Evolutionary conservation across 2,797 vertebrate species (phyloP).

Genomic region (Trachurus trachurus): DNA sequence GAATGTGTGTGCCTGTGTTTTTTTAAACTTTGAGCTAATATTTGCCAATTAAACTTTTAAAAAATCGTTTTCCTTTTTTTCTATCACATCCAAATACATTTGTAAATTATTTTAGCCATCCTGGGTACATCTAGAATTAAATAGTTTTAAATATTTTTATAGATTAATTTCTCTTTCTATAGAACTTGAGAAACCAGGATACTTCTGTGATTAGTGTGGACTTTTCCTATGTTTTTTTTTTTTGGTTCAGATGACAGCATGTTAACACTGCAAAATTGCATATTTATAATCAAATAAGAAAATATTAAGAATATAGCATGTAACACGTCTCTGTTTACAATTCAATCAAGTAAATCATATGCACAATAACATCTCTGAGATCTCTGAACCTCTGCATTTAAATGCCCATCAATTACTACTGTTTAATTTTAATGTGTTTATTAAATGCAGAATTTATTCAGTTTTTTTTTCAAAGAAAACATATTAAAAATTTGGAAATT

Average conservation of each 20-base stretch:
- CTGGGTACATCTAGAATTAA: background rate
- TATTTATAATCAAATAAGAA: background rate
- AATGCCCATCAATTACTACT: background rate
- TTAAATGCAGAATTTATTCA: background rate
- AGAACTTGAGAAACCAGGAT: background rate
- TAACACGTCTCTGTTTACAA: background rate
- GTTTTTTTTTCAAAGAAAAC: background rate
- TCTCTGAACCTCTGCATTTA: background rate
- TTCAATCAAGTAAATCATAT: background rate
- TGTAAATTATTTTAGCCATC: slow-evolving; percentile 1
- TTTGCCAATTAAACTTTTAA: background rate
- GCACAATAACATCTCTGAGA: background rate
- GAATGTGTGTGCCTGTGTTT: slow-evolving; percentile 25
- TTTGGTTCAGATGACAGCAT: background rate
- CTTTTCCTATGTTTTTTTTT: background rate
- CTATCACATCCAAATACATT: slow-evolving; percentile 15
- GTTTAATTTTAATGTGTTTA: slow-evolving; percentile 8
- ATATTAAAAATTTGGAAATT: background rate
- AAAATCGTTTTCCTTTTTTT: background rate
- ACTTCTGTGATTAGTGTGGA: background rate
- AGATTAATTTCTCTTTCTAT: background rate
- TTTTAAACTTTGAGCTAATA: slow-evolving; percentile 23
- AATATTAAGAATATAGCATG: background rate
- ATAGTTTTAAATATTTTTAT: background rate
- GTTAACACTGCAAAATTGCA: background rate